phyloP scores from a whole-genome alignment of 2,888 invertebrate species.

The Phaedon cochleariae region DNA sequence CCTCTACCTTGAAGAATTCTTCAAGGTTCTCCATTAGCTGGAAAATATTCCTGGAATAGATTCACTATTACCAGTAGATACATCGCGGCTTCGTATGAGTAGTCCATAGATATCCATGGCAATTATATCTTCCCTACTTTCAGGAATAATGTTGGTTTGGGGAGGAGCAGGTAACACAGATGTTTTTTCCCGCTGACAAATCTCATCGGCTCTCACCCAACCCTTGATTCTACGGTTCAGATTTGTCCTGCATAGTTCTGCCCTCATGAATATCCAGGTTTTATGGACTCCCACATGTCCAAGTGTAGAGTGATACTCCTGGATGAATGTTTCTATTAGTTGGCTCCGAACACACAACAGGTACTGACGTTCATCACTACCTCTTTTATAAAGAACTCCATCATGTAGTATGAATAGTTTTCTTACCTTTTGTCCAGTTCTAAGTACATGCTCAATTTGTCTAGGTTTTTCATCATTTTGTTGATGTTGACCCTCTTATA shows the following conservation, averaged over 20 bases:
- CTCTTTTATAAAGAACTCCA: slow-evolving; percentile 1
- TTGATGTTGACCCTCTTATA: no score
- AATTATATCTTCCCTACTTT: not conserved
- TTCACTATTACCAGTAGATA: slow-evolving; percentile 54
- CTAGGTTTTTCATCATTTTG: not conserved
- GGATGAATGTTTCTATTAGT: not conserved
- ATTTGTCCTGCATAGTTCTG: not conserved
- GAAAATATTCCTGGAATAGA: slow-evolving; percentile 22
- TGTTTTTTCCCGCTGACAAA: slow-evolving; percentile 7
- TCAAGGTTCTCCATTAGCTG: not conserved
- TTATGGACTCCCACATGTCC: slow-evolving; percentile 7
- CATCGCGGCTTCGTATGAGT: slow-evolving; percentile 38
- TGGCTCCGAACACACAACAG: not conserved
- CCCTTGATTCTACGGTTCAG: not conserved
- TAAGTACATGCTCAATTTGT: not conserved
- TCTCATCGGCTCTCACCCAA: not conserved
- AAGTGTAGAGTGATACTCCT: not conserved
- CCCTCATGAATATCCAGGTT: slow-evolving; percentile 1
- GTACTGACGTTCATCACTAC: not conserved
- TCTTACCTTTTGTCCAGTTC: not conserved
- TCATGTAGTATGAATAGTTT: not conserved
- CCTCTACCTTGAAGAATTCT: slow-evolving; percentile 17
- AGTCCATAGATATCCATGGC: slow-evolving; percentile 15
- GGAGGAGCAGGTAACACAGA: slow-evolving; percentile 10
- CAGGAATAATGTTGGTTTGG: slow-evolving; percentile 9